Conservation (phyloP, 1,140 invertebrate genomes). For the Drosophila seguyi region DNA sequence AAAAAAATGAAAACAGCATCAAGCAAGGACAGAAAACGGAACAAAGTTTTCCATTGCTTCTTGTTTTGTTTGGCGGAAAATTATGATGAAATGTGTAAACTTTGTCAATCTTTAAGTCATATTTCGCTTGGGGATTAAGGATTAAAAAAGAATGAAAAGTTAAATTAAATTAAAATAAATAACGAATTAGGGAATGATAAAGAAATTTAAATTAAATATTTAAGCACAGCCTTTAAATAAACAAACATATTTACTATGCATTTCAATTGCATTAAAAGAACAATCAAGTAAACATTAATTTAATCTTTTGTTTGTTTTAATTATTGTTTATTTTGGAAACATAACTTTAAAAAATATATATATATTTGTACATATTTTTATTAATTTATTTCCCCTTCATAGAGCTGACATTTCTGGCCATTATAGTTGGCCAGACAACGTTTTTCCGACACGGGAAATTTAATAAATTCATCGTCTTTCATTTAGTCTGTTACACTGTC, state of each 20-base stretch:
- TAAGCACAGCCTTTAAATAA: not conserved
- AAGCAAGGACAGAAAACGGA: conserved; percentile 12
- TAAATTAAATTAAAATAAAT: too few species aligned
- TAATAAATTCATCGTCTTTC: conserved; percentile 82
- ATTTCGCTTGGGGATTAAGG: not conserved
- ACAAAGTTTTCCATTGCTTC: conserved; percentile 18
- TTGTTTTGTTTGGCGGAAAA: not conserved
- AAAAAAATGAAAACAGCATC: conserved; percentile 1
- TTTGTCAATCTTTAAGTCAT: conserved; percentile 57
- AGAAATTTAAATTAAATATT: not conserved
- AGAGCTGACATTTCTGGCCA: not conserved
- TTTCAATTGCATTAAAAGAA: not conserved
- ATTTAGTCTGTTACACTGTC: conserved; percentile 69
- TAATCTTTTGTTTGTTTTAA: not conserved
- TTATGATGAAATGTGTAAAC: conserved; percentile 23
- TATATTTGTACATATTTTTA: too few species aligned
- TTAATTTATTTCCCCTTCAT: not conserved
- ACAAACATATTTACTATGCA: not conserved
- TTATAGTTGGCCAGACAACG: conserved; percentile 7
- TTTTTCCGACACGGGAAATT: conserved; percentile 45
- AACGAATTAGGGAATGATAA: too few species aligned
- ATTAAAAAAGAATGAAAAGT: not conserved
- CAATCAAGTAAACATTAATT: not conserved
- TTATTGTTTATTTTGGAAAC: not conserved
- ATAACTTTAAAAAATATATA: too few species aligned